Evolutionary conservation across 2,888 invertebrate genomes (phyloP), one percentile per base, ranked within the genome.

Genomic region (Nebria salina): DNA sequence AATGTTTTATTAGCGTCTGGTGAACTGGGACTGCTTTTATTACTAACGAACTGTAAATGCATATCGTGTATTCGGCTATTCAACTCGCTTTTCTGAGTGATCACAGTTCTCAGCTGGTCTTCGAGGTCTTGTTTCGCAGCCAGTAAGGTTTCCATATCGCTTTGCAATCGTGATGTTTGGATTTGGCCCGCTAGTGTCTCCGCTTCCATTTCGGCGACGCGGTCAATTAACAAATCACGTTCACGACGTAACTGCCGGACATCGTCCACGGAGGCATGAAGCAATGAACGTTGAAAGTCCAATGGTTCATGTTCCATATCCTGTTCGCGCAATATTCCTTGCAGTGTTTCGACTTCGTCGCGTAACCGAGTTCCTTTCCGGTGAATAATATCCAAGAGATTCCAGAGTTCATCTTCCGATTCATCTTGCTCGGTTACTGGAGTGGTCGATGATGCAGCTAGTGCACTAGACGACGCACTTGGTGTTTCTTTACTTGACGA

Each of bases 361-460:
- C 93, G 92, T 86, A 93, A 90, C 75, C 92, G 91, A 85, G 93
- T 91, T 13, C 92, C 93, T 86, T 94, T 95, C 82, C 95, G 91
- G 86, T 96, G 96, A 86, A 97, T 96, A 86, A 96, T 94, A 88
- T 97, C 96, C 85, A 97, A 91, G 72, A 97, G 91, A 86, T 95
- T 95, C 93, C 95, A 95, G 76, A 97, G 90, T 86, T 96, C 96
- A 88, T 96, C 95, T 86, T 96, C 93, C 20, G 94, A 93, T 84
- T 91, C 91, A 83, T 90, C 90, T 74, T 88, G 84, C 70, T 85
- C 85, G 68, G 83, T 84, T 13, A 83, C 83, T 41, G 90, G 90
- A 82, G 90, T 84, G 65, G 84, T 86, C 85, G 84, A 90, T 20
- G 87, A 89, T 84, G 90, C 88, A 84, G 90, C 89, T 84, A 90